phyloP scores from a whole-genome alignment of 1,140 invertebrate species.

The Zaprionus kolodkinae region DNA sequence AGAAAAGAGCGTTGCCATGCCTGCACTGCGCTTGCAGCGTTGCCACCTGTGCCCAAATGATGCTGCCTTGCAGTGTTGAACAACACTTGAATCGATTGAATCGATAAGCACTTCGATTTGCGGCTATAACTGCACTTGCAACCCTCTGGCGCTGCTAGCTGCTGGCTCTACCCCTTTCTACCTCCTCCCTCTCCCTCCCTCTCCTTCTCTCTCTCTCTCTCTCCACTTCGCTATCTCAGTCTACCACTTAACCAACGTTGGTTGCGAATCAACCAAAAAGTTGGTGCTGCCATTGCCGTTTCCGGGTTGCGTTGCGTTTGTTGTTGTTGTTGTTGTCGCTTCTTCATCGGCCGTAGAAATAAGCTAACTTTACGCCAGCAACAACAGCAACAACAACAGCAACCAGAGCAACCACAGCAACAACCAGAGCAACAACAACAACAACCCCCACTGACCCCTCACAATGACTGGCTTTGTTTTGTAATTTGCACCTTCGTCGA shows the following conservation, averaged over 20 bases:
- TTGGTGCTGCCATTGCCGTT: slow-evolving; percentile 36
- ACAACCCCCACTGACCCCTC: slow-evolving; percentile 27
- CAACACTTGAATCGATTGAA: background rate
- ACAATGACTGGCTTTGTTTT: slow-evolving; percentile 61
- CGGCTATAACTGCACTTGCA: background rate
- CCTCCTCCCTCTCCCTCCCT: background rate
- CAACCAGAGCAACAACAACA: slow-evolving; percentile 15
- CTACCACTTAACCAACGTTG: slow-evolving; percentile 7
- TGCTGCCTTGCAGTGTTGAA: background rate
- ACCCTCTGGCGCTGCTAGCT: background rate
- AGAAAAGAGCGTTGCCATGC: too few relatives aligned
- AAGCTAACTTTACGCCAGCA: slow-evolving; percentile 46
- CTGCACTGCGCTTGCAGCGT: too few relatives aligned
- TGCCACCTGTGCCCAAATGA: too few relatives aligned
- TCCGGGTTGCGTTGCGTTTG: background rate
- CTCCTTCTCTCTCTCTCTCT: background rate
- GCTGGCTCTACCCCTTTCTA: background rate
- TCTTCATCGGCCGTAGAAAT: slow-evolving; percentile 29
- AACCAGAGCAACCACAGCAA: slow-evolving; percentile 19
- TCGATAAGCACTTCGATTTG: too few relatives aligned
- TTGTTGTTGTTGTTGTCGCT: slow-evolving; percentile 17
- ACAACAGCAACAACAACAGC: slow-evolving; percentile 18
- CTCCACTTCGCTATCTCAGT: background rate
- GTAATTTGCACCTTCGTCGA: slow-evolving; percentile 77
- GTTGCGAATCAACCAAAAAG: slow-evolving; percentile 55